Conservation (phyloP, 2,113 vertebrate species). For the Canis aureus region DNA sequence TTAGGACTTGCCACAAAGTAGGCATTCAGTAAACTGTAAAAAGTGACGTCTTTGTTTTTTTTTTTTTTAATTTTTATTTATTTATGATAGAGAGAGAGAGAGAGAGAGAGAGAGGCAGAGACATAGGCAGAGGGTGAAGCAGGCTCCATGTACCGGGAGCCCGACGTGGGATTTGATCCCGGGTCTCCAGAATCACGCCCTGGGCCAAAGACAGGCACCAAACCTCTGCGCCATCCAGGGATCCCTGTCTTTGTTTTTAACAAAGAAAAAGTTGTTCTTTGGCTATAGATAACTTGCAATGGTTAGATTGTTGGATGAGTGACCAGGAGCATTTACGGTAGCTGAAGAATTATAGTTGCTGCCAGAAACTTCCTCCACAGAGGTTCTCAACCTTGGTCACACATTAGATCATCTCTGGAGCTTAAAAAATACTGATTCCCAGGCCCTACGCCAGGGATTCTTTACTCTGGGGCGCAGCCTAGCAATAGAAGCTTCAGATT, state of each 20-base stretch:
- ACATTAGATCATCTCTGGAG: background rate
- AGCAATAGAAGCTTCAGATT: background rate
- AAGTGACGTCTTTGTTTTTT: background rate
- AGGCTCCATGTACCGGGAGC: too few relatives aligned
- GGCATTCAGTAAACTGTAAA: background rate
- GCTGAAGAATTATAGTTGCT: background rate
- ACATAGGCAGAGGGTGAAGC: too few relatives aligned
- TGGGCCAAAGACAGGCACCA: too few relatives aligned
- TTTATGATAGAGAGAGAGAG: too few relatives aligned
- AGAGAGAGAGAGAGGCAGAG: too few relatives aligned
- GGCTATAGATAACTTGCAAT: background rate
- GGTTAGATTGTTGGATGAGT: background rate
- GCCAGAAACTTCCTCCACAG: background rate
- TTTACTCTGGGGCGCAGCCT: background rate
- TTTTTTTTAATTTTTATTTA: too few relatives aligned
- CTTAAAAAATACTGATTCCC: background rate
- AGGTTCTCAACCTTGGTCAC: background rate
- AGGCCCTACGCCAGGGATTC: background rate
- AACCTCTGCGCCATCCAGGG: too few relatives aligned
- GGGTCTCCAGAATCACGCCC: too few relatives aligned
- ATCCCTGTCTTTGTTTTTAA: background rate
- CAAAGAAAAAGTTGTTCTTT: background rate
- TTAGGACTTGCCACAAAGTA: conserved; percentile 3
- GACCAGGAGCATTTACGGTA: background rate
- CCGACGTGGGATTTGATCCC: too few relatives aligned